These are phyloP conservation scores for Antitype chi DNA, from an alignment of 2,888 invertebrate genomes.

Conservation along the genomic window DNA sequence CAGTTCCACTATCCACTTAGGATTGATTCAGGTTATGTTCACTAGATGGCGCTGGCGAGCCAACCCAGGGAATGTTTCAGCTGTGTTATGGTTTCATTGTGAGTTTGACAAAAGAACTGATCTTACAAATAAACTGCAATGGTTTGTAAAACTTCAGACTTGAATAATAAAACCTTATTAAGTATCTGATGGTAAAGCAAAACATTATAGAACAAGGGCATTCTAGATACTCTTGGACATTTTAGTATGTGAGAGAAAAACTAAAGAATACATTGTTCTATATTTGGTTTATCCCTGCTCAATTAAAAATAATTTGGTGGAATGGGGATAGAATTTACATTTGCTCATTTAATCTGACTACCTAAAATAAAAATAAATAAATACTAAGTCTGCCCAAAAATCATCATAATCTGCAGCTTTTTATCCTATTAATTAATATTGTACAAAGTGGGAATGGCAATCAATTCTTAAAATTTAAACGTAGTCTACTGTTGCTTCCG, in stretches of 20 bases:
- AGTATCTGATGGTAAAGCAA: not conserved
- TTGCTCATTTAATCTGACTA: not conserved
- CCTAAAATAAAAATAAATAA: no score
- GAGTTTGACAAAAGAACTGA: slow-evolving; percentile 13
- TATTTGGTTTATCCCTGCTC: not conserved
- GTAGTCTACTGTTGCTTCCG: not conserved
- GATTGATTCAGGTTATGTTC: slow-evolving; percentile 45
- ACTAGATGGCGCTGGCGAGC: slow-evolving; percentile 64
- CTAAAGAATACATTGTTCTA: not conserved
- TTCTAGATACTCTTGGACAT: not conserved
- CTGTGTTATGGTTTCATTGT: slow-evolving; percentile 29
- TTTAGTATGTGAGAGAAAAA: not conserved
- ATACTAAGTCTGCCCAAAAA: not conserved
- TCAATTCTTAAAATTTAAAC: not conserved
- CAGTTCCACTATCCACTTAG: slow-evolving; percentile 33
- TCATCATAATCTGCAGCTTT: not conserved
- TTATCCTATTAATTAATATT: not conserved
- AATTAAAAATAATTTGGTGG: not conserved
- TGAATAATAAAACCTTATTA: not conserved
- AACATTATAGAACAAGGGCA: not conserved
- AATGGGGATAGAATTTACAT: not conserved
- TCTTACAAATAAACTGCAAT: slow-evolving; percentile 1
- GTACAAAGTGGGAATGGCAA: not conserved
- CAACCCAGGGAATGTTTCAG: slow-evolving; percentile 40
- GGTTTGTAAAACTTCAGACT: not conserved